Evolutionary conservation across 2,888 invertebrate species (phyloP), one percentile per base, ranked within the genome.

Genomic region (Timandra comae): DNA sequence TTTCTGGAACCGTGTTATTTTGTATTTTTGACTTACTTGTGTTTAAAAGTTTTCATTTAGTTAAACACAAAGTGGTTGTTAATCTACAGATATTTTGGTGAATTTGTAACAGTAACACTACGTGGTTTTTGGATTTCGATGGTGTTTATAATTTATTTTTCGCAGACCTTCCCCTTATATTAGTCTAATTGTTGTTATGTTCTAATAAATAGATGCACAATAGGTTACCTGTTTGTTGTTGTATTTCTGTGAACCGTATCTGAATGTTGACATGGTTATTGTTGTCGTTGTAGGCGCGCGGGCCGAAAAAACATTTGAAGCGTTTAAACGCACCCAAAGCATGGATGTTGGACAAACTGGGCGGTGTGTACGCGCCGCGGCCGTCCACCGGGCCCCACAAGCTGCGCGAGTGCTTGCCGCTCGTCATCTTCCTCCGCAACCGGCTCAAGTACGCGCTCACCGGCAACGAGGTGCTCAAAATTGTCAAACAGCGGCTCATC

Each of bases 341-440:
- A 94, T 99, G 99, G 99, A 99, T 99, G 98, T 91, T 99, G 90
- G 99, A 98, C 90, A 99, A 99, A 87, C 88, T 99, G 63, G 97
- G 97, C 49, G 99, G 99, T 71, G 97, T 96, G 38, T 99, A 96
- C 76, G 99, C 99, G 54, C 99, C 99, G 46, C 93, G 98, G 64
- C 99, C 99, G 43, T 95, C 96, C 71, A 94, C 96, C 50, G 99
- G 99, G 38, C 99, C 99, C 40, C 99, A 99, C 90, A 98, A 97
- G 82, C 86, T 98, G 54, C 90, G 99, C 58, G 99, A 99, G 86
- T 99, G 97, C 35, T 87, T 99, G 53, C 99, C 99, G 16, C 88
- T 99, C 49, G 94, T 98, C 43, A 93, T 99, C 62, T 99, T 99
- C 87, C 89, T 99, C 45, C 92, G 99, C 63, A 99, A 99, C 87